Evolutionary conservation across 1,140 invertebrate genomes (phyloP), one percentile per base, ranked within the genome.

Genomic region (Chymomyza costata): DNA sequence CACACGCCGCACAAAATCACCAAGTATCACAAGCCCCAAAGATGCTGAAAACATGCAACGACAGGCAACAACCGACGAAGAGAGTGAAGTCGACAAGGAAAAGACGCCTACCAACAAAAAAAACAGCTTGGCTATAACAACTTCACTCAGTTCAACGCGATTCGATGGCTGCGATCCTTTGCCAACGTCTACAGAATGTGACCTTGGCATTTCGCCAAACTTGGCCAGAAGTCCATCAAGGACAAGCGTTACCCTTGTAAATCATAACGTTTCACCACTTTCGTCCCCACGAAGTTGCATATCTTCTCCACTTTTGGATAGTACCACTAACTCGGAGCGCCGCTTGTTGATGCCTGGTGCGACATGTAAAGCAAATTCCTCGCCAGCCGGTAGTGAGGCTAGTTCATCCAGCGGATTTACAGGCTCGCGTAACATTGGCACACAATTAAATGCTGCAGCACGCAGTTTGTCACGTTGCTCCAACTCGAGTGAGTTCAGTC

Each of bases 401-500:
- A 78, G 61, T 37, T 61, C 61, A 7, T 59, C 65, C 1, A 61
- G 73, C 16, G 65, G 70, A 3, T 60, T 46, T 1, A 61, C 30
- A 38, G 41, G 50, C 18, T 3, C 34, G 21, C 25, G 53, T 6
- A 5, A 17, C 13, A 37, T 37, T 37, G 47, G 49, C 1, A 53
- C 31, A 0, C 55, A 58, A 18, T 15, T 54, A 6, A 46, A 18
- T n/a, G 21, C 6, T 1, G 34, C 48, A 1, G 48, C 54, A 2
- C 70, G 83, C 19, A 74, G 65, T 15, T 52, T 62, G 6, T 85
- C 84, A 0, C 82, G 82, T 8, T 82, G 70, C 14, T 85, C 84
- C 10, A 85, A 68, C 44, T 71, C 67, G n/a, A 85, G 84, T 45
- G 84, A 85, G 59, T 84, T 84, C n/a, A 85, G 80, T 17, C 83